Evolutionary conservation across 2,797 vertebrate genomes (phyloP).

Genomic region (Lutjanus argentimaculatus): DNA sequence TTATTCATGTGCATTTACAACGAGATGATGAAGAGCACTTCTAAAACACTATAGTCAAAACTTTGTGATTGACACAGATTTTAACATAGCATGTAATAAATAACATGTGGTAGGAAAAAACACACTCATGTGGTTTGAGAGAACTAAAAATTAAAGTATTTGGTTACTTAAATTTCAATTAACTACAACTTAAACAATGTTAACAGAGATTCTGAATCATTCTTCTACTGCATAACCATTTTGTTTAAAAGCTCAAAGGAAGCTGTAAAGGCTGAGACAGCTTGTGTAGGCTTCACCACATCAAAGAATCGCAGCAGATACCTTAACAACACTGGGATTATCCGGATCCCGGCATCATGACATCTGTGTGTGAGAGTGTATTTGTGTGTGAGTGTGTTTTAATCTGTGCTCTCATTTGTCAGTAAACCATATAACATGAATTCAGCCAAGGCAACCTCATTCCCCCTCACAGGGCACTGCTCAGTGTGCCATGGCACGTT

Average conservation of each 20-base stretch:
- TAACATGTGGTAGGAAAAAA: too few relatives aligned
- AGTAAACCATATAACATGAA: conserved; percentile 49
- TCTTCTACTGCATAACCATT: not conserved
- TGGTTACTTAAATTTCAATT: not conserved
- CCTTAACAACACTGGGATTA: conserved; percentile 59
- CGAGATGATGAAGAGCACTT: conserved; percentile 31
- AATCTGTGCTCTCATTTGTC: conserved; percentile 61
- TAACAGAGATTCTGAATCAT: not conserved
- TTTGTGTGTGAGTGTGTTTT: conserved; percentile 31
- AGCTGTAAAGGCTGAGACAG: conserved; percentile 5
- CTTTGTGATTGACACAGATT: conserved; percentile 9
- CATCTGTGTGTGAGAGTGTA: conserved; percentile 45
- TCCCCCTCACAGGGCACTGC: conserved; percentile 15
- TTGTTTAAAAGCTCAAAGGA: not conserved
- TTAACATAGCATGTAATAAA: too few relatives aligned
- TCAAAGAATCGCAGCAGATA: conserved; percentile 52
- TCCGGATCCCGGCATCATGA: conserved; percentile 47
- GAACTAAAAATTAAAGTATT: too few relatives aligned
- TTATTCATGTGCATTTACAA: conserved; percentile 70
- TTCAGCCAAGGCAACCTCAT: conserved; percentile 29
- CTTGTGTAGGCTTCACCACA: conserved; percentile 37
- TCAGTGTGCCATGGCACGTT: conserved; percentile 21
- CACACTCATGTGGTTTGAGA: too few relatives aligned
- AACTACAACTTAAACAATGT: not conserved
- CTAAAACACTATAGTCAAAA: conserved; percentile 16